Evolutionary conservation across 1,140 invertebrate species (phyloP).

Genomic region (Heterodera carotae): DNA sequence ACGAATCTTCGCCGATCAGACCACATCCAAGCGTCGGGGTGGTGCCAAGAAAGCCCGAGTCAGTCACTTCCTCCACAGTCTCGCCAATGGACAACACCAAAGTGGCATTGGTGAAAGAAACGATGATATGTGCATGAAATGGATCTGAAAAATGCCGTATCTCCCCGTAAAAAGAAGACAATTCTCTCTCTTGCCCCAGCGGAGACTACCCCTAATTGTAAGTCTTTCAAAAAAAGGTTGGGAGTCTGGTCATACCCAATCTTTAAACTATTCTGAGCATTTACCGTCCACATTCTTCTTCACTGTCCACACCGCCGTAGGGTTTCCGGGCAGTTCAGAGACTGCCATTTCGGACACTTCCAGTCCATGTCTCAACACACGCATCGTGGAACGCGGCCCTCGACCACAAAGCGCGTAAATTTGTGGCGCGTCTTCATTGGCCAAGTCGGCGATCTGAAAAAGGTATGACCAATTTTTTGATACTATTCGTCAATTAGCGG

Average conservation of each 20-base stretch:
- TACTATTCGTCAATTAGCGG: background rate
- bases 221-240: background rate
- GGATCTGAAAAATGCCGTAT: constrained; percentile 81
- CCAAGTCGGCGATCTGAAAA: constrained; percentile 71
- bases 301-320: constrained; percentile 99
- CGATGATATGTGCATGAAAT: constrained; percentile 99
- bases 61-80: constrained; percentile 99
- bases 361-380: constrained; percentile 88
- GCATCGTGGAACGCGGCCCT: constrained; percentile 85
- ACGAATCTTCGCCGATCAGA: constrained; percentile 90
- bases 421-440: constrained; percentile 98
- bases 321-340: constrained; percentile 95
- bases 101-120: constrained; percentile 99
- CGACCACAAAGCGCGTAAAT: constrained; percentile 92
- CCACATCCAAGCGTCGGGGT: constrained; percentile 95
- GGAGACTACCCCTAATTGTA: too few species aligned
- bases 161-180: too few species aligned
- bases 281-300: constrained; percentile 90
- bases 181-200: too few species aligned
- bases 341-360: constrained; percentile 99
- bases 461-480: constrained; percentile 22
- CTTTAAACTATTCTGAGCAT: constrained; percentile 47
- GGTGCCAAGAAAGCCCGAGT: constrained; percentile 97
- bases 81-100: constrained; percentile 98
- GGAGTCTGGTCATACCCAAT: background rate